Base-by-base conservation (phyloP, 2,113 vertebrate species). In the Etheostoma cragini region DNA sequence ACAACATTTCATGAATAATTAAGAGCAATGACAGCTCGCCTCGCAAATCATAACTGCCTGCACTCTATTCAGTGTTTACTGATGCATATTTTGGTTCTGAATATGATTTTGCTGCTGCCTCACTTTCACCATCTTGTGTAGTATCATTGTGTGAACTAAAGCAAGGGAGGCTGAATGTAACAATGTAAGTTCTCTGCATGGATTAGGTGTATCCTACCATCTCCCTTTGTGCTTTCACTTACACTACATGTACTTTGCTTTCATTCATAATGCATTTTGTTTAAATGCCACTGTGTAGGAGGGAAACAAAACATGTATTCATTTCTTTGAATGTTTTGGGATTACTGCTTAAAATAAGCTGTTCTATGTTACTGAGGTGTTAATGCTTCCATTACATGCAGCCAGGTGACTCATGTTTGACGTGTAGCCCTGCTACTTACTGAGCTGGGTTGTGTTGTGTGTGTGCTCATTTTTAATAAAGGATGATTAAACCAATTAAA, bases 1-100 rank as follows among this genome's bases (percentile, higher is more conserved):
- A 79, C 57, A 71, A 84, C 17, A 22, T 87, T 87, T 85, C 74
- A 84, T 89, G 80, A 91, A 90, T 90, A 92, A 92, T 89, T 88
- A 85, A 89, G 77, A 88, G 72, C 58, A 35, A 80, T 87, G 76
- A 86, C 76, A 88, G 85, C 81, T 82, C 21, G 14, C 54, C 76
- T 79, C 30, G 61, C 80, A 77, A 88, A 79, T 76, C 76, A 72
- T 88, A 91, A 87, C 89, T 81, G 78, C 84, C 62, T 79, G 61
- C 42, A 60, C 22, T 26, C 71, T 42, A 22, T 58, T 84, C 70
- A 76, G 75, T 63, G 77, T 74, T 85, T 82, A 86, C 78, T 82
- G 89, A 89, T 88, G 80, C 85, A 72, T 80, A 62, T 45, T 68
- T 85, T 73, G 60, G 58, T 66, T 75, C 53, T 82, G 83, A 76